phyloP scores from a whole-genome alignment of 37 sponge, comb jelly and placozoan genomes.

The Aphrocallistes beatrix region DNA sequence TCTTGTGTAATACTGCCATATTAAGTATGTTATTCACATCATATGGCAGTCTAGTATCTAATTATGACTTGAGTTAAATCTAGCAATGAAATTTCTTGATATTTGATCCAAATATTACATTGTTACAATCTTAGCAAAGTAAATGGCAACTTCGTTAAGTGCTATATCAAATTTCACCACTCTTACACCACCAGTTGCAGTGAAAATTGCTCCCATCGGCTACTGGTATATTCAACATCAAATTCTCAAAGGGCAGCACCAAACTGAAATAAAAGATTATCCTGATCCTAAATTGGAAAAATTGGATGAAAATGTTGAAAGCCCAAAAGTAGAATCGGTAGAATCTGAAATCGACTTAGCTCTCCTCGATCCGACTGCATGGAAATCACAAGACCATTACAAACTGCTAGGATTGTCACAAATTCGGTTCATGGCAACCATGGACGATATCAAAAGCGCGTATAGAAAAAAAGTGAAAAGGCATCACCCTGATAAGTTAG shows the following conservation, averaged over 20 bases:
- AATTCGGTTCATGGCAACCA: slow-evolving; percentile 48
- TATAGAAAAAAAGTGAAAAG: slow-evolving; percentile 63
- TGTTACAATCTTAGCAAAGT: background rate
- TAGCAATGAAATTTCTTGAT: no score
- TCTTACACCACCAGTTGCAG: background rate
- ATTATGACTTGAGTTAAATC: no score
- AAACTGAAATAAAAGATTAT: background rate
- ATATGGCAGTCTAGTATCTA: no score
- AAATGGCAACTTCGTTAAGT: background rate
- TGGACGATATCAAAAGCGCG: slow-evolving; percentile 80
- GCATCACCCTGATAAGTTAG: slow-evolving; percentile 91
- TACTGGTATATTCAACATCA: background rate
- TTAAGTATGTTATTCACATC: no score
- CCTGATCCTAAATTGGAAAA: background rate
- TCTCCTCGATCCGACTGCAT: background rate
- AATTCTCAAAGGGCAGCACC: background rate
- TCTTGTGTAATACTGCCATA: no score
- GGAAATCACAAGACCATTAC: slow-evolving; percentile 78
- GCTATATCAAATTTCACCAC: background rate
- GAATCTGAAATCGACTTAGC: background rate
- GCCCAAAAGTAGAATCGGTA: background rate
- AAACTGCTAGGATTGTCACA: slow-evolving; percentile 63
- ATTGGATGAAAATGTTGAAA: background rate
- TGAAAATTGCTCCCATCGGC: background rate
- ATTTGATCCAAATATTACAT: no score